Percentiles rank a stretch among this genome's conserved stretches.
Evolutionary conservation across 2,888 invertebrate species (phyloP).

Genomic region (Tanaodytes sp.): DNA sequence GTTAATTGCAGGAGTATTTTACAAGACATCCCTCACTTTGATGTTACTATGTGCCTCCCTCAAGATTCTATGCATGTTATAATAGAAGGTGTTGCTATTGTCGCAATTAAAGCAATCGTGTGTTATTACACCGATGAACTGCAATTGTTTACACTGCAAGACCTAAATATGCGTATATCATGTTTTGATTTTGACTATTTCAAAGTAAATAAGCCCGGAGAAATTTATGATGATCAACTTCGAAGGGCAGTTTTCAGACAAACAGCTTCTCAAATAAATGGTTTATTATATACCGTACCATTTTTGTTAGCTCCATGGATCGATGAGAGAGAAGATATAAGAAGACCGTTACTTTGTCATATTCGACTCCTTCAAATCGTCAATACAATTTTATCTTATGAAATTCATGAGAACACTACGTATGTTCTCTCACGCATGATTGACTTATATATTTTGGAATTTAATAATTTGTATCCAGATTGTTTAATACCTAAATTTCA

Average conservation of each 20-base stretch:
- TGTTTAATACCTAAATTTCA: constrained; percentile 47
- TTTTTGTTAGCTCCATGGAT: neutral
- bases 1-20: too few relatives aligned
- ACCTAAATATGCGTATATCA: constrained; percentile 19
- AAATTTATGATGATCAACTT: neutral
- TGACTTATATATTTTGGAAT: neutral
- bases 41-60: too few relatives aligned
- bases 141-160: neutral
- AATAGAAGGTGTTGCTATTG: constrained; percentile 11
- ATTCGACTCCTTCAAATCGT: constrained; percentile 10
- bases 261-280: neutral
- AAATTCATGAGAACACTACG: constrained; percentile 8
- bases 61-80: too few relatives aligned
- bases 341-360: neutral
- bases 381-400: constrained; percentile 3
- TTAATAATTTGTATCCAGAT: constrained; percentile 32
- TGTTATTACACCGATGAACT: neutral
- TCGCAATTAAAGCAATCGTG: neutral
- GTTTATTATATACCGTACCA: neutral
- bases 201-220: constrained; percentile 50
- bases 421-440: constrained; percentile 21
- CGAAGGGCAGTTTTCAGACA: neutral
- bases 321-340: neutral
- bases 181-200: constrained; percentile 53
- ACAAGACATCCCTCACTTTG: too few relatives aligned